Conservation (phyloP, 1,140 invertebrate species). For the Dermatophagoides farinae region DNA sequence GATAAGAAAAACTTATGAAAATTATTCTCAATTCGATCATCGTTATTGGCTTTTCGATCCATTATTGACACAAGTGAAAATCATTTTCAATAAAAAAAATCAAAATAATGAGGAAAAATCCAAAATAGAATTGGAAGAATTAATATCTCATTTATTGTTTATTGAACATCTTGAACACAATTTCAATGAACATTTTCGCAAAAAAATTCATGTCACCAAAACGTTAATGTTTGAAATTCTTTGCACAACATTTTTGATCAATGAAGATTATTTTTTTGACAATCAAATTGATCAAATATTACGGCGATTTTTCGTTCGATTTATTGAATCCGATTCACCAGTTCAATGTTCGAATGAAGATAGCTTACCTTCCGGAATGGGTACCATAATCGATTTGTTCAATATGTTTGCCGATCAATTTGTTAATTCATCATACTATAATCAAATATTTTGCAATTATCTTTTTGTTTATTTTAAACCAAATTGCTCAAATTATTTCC, state of each 20-base stretch:
- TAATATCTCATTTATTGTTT: not conserved
- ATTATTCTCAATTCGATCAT: slow-evolving; percentile 5
- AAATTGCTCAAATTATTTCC: slow-evolving; percentile 6
- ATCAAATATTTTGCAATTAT: slow-evolving; percentile 13
- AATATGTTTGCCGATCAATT: slow-evolving; percentile 5
- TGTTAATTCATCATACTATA: slow-evolving; percentile 8
- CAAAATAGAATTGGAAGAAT: not conserved
- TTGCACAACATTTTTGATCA: slow-evolving; percentile 3
- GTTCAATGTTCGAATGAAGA: not conserved
- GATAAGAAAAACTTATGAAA: slow-evolving; percentile 4
- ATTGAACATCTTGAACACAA: not conserved
- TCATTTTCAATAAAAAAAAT: not conserved
- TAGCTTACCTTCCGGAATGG: not conserved
- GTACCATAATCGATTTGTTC: slow-evolving; percentile 4
- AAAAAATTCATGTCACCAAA: not conserved
- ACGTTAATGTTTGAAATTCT: not conserved
- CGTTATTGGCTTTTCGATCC: slow-evolving; percentile 14
- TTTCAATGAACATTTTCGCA: not conserved
- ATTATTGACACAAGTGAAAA: not conserved
- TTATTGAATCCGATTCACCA: not conserved
- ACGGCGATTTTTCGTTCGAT: not conserved
- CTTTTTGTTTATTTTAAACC: slow-evolving; percentile 7
- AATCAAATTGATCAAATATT: not conserved
- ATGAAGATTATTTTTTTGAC: slow-evolving; percentile 8
- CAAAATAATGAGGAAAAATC: not conserved